These are phyloP conservation scores for Raphicerus campestris DNA, from an alignment of 2,113 vertebrate species.

Conservation along the genomic window DNA sequence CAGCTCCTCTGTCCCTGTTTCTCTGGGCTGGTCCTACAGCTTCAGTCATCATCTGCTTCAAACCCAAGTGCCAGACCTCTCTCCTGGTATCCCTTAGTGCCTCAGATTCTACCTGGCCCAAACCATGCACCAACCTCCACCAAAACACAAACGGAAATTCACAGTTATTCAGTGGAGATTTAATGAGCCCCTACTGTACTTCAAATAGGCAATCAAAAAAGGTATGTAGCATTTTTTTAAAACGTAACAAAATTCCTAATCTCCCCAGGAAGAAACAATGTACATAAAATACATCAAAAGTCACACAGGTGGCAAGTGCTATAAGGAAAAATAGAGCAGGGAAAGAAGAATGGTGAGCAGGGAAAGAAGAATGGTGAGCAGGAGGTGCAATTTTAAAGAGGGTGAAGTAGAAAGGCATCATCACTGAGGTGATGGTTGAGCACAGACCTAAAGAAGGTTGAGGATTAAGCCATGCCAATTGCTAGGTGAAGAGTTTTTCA, in stretches of 20 bases:
- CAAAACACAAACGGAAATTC: background rate
- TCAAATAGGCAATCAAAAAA: background rate
- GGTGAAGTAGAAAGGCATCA: background rate
- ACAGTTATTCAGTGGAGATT: background rate
- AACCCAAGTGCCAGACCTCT: background rate
- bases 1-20: background rate
- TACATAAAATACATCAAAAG: background rate
- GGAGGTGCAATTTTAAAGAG: background rate
- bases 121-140: background rate
- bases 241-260: background rate
- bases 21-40: background rate
- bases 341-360: background rate
- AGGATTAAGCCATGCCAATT: background rate
- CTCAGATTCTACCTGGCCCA: background rate
- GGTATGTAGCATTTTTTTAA: background rate
- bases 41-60: background rate
- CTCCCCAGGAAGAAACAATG: background rate
- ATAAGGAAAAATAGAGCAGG: background rate
- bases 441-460: background rate
- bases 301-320: background rate
- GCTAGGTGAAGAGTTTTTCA: background rate
- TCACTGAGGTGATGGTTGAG: background rate
- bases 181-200: background rate
- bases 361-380: background rate
- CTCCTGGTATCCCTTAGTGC: background rate